Evolutionary conservation across 1,140 invertebrate species (phyloP), one percentile per base, ranked within the genome.

Genomic region (Ericerus pela): DNA sequence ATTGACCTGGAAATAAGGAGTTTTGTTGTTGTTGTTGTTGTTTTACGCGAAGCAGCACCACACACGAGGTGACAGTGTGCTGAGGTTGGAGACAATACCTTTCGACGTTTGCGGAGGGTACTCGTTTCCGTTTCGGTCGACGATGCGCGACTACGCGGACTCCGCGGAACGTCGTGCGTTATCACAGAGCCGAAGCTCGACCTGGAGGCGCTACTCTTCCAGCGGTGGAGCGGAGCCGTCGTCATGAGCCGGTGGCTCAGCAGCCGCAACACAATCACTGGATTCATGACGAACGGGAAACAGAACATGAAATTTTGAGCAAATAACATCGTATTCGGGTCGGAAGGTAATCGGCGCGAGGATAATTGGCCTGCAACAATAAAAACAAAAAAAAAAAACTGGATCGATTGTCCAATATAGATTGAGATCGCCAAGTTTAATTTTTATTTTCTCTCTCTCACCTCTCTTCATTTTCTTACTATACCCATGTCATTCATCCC

Each of bases 191-290:
- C 69, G 28, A 65, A 69, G 24, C 62, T 65, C 4, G 68, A 69
- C n/a, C 72, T 63, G 16, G 68, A 71, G 27, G 71, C 68, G 60
- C 70, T 71, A 51, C 66, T 69, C 58, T 72, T 72, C 71, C 70
- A 72, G 58, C 70, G 61, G 59, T 68, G 65, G 24, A 72, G 64
- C 3, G 72, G 66, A 14, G 70, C 66, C n/a, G 72, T 73, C n/a
- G 69, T 71, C 1, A 74, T 74, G 18, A 80, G 67, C 43, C 77
- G 70, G 63, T 81, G 78, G 43, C 77, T 71, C 20, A 80, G 67
- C 3, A 81, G 67, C 10, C 79, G 67, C 12, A 81, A 63, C 10
- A 80, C 67, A 14, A 81, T 76, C 4, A 79, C 66, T 0, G 79
- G 78, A 62, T 76, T 75, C 27, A 79, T 67, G 14, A 78, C 65